phyloP scores from a whole-genome alignment of 2,888 invertebrate species.

The Drosophila buzzatii region DNA sequence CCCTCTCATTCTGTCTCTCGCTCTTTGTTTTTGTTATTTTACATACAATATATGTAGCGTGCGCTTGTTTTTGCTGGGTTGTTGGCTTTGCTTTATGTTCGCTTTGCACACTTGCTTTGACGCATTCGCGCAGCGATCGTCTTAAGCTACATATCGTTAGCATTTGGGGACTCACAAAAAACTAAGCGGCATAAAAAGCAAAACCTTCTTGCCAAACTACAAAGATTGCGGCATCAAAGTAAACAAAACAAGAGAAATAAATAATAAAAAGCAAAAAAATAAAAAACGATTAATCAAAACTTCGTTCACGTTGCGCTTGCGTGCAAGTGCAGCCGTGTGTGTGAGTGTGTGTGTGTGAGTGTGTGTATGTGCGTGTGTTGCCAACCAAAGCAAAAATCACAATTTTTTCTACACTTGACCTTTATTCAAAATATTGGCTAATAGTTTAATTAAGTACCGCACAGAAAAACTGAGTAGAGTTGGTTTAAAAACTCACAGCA shows the following conservation, averaged over 20 bases:
- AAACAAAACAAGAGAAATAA: not conserved
- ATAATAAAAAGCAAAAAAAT: not conserved
- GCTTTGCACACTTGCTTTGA: slow-evolving; percentile 45
- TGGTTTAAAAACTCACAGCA: not conserved
- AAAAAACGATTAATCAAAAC: slow-evolving; percentile 1
- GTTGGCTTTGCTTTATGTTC: slow-evolving; percentile 51
- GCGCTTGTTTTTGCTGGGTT: slow-evolving; percentile 18
- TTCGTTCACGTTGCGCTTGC: slow-evolving; percentile 54
- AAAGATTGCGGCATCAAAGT: not conserved
- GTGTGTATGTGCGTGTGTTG: slow-evolving; percentile 3
- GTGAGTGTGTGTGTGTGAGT: not conserved
- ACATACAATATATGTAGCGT: not conserved
- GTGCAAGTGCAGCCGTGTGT: slow-evolving; percentile 33
- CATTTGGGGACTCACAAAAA: slow-evolving; percentile 38
- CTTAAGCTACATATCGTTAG: slow-evolving; percentile 61
- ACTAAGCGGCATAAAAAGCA: not conserved
- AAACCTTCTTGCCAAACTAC: slow-evolving; percentile 13
- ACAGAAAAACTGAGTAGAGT: slow-evolving; percentile 1
- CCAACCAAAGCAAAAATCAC: slow-evolving; percentile 19
- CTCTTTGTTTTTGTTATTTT: slow-evolving; percentile 25
- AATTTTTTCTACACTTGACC: slow-evolving; percentile 39
- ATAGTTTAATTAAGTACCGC: slow-evolving; percentile 20
- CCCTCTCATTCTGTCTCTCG: not conserved
- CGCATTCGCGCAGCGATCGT: slow-evolving; percentile 70
- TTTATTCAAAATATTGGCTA: slow-evolving; percentile 30